Base-by-base conservation (phyloP, 2,888 invertebrate genomes). In the Phaonia tiefii region DNA sequence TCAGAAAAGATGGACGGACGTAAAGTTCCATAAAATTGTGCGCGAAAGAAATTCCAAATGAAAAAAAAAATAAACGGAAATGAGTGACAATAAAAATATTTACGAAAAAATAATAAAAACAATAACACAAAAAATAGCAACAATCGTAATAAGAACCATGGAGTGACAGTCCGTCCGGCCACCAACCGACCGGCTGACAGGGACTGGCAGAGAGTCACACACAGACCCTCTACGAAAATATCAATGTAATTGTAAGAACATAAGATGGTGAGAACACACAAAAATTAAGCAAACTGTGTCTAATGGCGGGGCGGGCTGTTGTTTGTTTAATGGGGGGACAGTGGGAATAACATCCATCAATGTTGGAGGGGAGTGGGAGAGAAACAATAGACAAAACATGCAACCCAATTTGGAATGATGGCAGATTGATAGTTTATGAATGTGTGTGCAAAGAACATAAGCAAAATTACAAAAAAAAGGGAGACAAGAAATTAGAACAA, bases 51-150 rank as follows among this genome's bases (percentile, higher is more conserved):
- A 60, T 37, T 60, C 60, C 60, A 20, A 31, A 60, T 11, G 8
- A 8, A n/a, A 37, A 15, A 20, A 39, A 39, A 60, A n/a, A n/a
- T n/a, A n/a, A 60, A 60, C 60, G 60, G 60, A 60, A 60, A 60
- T 60, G 60, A 39, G 60, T 60, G 60, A 60, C 60, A 60, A 39
- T 80, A 60, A 60, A 60, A 60, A 60, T 60, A 60, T 60, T 60
- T 60, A 60, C 60, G 60, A 60, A 60, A 60, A 58, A 39, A 39
- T 37, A 39, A 39, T 39, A 39, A 60, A 37, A 60, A 37, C 60
- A 60, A 60, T 15, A 17, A 39, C 3, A 60, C 31, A 20, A 60
- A 20, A 44, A 46, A 46, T n/a, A n/a, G 5, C 46, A 46, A 17
- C 46, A 15, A 46, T 46, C 46, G 46, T 46, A 46, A 15, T 15